phyloP scores from a whole-genome alignment of 2,888 invertebrate species.

The Acrobasis consociella region DNA sequence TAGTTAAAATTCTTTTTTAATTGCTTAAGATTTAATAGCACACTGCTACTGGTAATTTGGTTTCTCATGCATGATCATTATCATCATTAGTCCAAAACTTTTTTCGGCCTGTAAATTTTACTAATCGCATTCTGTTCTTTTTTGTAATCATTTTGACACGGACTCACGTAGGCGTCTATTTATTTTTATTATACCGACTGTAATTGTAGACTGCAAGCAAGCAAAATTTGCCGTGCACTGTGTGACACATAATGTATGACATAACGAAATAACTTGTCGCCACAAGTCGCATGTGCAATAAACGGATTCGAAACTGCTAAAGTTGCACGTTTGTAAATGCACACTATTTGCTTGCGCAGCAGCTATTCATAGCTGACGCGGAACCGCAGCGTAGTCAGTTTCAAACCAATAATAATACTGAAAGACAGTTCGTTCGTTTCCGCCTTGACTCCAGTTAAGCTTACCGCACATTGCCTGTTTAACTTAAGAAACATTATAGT shows the following conservation, averaged over 20 bases:
- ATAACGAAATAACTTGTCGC: conserved; percentile 18
- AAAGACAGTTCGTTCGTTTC: conserved; percentile 58
- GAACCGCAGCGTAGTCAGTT: conserved; percentile 48
- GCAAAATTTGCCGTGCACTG: conserved; percentile 5
- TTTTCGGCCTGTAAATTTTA: neutral
- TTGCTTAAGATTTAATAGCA: neutral
- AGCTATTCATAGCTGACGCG: conserved; percentile 44
- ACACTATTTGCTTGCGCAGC: conserved; percentile 43
- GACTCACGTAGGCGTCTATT: neutral
- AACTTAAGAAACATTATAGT: no score
- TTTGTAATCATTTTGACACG: neutral
- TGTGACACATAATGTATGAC: conserved; percentile 14
- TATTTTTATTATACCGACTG: neutral
- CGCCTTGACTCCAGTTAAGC: conserved; percentile 41
- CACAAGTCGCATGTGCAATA: conserved; percentile 15
- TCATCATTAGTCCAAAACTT: no score
- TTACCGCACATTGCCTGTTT: conserved; percentile 35
- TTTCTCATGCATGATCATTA: neutral
- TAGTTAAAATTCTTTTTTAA: neutral
- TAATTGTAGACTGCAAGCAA: conserved; percentile 10
- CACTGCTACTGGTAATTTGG: neutral
- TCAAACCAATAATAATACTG: conserved; percentile 56
- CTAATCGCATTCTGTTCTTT: neutral
- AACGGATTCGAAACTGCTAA: conserved; percentile 17
- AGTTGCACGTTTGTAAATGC: conserved; percentile 18